Evolutionary conservation across 2,888 invertebrate genomes (phyloP), one percentile per base, ranked within the genome.

Genomic region (Pemphredon lugubris): DNA sequence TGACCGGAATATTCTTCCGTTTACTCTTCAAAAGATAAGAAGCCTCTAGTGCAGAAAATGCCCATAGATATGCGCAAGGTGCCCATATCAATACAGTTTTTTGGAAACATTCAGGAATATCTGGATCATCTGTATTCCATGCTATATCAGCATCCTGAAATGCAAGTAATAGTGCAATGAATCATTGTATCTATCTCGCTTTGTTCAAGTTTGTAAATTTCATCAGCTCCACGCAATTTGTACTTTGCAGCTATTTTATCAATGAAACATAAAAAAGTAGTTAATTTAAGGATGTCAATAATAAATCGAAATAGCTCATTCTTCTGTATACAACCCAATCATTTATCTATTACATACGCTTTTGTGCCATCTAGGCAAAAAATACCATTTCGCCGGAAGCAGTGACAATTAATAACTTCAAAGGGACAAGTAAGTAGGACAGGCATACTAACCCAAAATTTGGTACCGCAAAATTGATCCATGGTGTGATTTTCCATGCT

Each of bases 21-120:
- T 94, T 94, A 90, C 96, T 96, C 84, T 93, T 92, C 76, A 94
- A 88, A 78, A 96, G 93, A 86, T 96, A 96, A 88, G 92, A 95
- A 69, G 93, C 91, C 84, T 97, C 96, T 75, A 97, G 90, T 34
- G 94, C 90, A 3, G 95, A 91, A 82, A 95, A 93, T 0, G 93
- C 79, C 96, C 96, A 97, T 13, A 97, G 91, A 89, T 96, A 96
- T 53, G 92, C 91, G 89, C 97, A 96, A 0, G 98, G 98, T 32
- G 93, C 90, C 98, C 98, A 99, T 51, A 97, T 92, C 23, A 98
- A 90, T 0, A 96, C 94, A 0, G 98, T 98, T 89, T 95, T 95
- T 90, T 98, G 95, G 90, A 98, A 98, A 90, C 98, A 99, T 87
- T 92, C 92, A 73, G 98, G 96, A 79, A 98, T 92, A 87, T 96